A percentile compares a stretch with the other conserved stretches of the same genome.
Evolutionary conservation across 2,797 vertebrate genomes (phyloP).

Genomic region (Gallinago stenura): DNA sequence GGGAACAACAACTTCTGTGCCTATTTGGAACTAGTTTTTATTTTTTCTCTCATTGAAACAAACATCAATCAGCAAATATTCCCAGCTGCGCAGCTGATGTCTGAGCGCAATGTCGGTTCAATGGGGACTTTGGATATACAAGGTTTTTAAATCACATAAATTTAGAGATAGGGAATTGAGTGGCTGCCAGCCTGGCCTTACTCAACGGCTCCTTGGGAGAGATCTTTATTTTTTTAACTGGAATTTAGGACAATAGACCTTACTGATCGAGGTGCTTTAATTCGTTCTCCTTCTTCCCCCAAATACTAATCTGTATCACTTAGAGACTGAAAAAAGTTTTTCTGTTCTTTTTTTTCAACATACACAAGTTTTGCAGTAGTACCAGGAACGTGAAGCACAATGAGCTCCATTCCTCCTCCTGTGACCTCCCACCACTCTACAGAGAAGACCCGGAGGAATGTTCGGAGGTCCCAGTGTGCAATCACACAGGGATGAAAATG

Average conservation of each 20-base stretch:
- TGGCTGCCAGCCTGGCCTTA: constrained; percentile 48
- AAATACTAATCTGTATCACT: background rate
- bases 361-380: background rate
- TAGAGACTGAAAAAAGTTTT: background rate
- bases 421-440: background rate
- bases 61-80: constrained; percentile 49
- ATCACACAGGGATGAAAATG: constrained; percentile 21
- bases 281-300: background rate
- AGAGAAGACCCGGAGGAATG: background rate
- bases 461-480: background rate
- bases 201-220: constrained; percentile 45
- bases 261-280: background rate
- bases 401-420: background rate
- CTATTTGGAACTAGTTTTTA: constrained; percentile 52
- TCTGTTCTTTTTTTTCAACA: background rate
- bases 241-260: constrained; percentile 21
- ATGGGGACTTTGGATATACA: constrained; percentile 32
- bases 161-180: constrained; percentile 47
- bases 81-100: constrained; percentile 23
- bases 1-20: constrained; percentile 56
- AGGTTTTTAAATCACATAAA: constrained; percentile 54
- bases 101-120: constrained; percentile 45
- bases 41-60: constrained; percentile 49
- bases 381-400: background rate
- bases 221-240: background rate